Evolutionary conservation across 2,797 vertebrate species (phyloP).

Genomic region (Danio jaintianensis): DNA sequence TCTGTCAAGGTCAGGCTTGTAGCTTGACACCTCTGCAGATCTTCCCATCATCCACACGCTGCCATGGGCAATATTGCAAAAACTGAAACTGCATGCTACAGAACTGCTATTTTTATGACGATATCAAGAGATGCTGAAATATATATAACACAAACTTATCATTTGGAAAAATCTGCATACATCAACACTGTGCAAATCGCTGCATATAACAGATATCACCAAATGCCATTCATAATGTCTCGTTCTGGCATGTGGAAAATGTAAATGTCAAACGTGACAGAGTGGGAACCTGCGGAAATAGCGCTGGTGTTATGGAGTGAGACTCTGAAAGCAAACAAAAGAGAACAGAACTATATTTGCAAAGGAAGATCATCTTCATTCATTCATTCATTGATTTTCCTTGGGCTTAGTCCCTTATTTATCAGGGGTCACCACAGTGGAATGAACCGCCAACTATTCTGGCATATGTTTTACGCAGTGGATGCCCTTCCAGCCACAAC

Average conservation of each 20-base stretch:
- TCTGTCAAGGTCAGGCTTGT: slow-evolving; percentile 47
- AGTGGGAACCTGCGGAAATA: background rate
- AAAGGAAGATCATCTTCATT: too few relatives aligned
- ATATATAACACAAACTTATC: background rate
- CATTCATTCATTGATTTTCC: too few relatives aligned
- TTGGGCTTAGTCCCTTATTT: too few relatives aligned
- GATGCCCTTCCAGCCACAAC: too few relatives aligned
- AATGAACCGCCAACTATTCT: too few relatives aligned
- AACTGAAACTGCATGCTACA: background rate
- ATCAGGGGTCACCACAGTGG: too few relatives aligned
- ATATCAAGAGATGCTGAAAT: background rate
- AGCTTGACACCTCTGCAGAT: slow-evolving; percentile 42
- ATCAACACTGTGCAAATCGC: background rate
- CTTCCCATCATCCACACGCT: slow-evolving; percentile 33
- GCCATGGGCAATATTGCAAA: slow-evolving; percentile 3
- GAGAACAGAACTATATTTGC: too few relatives aligned
- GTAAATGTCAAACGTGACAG: background rate
- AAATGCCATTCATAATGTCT: background rate
- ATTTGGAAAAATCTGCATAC: background rate
- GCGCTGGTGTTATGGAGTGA: background rate
- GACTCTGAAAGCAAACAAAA: background rate
- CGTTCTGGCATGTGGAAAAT: background rate
- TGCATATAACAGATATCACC: background rate
- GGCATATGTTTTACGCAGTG: too few relatives aligned
- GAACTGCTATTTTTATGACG: background rate